Conservation (phyloP, 2,888 invertebrate species). For the Tiliacea citrago region DNA sequence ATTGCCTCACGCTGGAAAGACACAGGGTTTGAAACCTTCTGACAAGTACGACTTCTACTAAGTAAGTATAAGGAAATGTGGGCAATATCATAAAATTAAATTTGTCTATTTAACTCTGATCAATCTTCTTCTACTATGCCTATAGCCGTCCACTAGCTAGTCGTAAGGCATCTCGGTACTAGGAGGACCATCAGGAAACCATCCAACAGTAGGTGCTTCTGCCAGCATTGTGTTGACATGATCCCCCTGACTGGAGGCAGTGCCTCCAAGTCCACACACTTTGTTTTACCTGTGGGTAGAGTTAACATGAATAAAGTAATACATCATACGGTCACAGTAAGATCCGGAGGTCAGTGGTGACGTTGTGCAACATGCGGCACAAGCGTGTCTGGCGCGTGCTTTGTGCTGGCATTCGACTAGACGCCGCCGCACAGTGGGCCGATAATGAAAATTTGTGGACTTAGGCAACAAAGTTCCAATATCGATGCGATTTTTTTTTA, state of each 20-base stretch:
- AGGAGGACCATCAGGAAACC: not conserved
- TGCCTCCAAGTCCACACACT: not conserved
- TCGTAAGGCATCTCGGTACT: no score
- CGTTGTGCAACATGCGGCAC: slow-evolving; percentile 15
- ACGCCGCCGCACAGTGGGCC: no score
- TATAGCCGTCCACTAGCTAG: not conserved
- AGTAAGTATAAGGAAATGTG: not conserved
- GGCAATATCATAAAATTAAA: not conserved
- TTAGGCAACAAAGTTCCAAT: no score
- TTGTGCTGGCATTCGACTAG: not conserved
- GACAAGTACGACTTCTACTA: no score
- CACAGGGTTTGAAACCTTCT: no score
- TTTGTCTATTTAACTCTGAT: not conserved
- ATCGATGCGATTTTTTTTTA: no score
- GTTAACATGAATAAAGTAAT: slow-evolving; percentile 14
- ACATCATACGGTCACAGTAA: not conserved
- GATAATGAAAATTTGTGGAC: no score
- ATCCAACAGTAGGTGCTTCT: not conserved
- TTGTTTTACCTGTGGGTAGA: not conserved
- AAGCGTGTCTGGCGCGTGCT: slow-evolving; percentile 23
- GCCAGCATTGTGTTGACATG: not conserved
- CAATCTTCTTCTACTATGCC: not conserved
- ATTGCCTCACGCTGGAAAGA: no score
- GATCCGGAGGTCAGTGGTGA: not conserved
- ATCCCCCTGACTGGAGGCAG: no score